Conservation (phyloP, 2,113 vertebrate genomes). For the Alexandromys fortis region DNA sequence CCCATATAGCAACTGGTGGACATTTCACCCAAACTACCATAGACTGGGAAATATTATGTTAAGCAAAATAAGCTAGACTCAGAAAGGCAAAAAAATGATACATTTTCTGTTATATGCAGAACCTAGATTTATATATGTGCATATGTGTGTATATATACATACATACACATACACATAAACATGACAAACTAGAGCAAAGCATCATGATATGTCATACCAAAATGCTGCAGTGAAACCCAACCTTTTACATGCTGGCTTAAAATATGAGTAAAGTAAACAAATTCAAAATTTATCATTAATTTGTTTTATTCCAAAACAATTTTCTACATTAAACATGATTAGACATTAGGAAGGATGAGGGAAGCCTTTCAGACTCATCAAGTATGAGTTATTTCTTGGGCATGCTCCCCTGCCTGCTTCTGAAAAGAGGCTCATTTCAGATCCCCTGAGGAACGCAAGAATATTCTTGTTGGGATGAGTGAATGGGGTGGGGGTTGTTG, state of each 20-base stretch:
- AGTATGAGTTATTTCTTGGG: neutral
- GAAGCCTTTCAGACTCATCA: slow-evolving; percentile 41
- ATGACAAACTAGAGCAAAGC: neutral
- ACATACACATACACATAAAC: no score
- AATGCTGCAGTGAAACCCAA: neutral
- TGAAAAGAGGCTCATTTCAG: neutral
- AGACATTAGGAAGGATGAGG: neutral
- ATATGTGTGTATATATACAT: rapidly evolving
- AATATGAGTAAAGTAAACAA: neutral
- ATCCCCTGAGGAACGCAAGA: neutral
- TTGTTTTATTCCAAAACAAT: neutral
- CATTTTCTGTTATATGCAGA: neutral
- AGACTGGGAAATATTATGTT: neutral
- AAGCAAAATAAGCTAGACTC: neutral
- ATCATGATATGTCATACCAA: neutral
- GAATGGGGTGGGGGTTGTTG: neutral
- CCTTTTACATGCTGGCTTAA: neutral
- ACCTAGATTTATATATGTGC: neutral
- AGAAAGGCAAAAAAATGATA: neutral
- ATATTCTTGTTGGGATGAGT: slow-evolving; percentile 24
- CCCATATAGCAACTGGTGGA: neutral
- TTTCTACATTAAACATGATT: neutral
- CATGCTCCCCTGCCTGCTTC: neutral
- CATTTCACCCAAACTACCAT: neutral
- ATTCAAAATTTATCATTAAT: neutral